A percentile compares a stretch with the other conserved stretches of the same genome.
phyloP scores from a whole-genome alignment of 2,888 invertebrate species.

The Dicyrtoma fusca region DNA sequence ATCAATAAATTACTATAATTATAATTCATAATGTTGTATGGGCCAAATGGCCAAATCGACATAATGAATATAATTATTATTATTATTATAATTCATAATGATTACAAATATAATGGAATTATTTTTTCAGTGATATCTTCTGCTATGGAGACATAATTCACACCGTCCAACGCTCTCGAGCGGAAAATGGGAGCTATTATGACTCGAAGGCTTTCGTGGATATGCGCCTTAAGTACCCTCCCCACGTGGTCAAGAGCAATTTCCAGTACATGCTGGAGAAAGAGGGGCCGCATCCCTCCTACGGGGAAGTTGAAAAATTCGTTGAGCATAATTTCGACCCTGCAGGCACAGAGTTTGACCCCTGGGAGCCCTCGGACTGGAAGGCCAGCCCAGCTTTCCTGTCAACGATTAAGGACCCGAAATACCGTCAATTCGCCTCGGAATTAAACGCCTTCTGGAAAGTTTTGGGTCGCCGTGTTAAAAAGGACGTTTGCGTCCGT shows the following conservation, averaged over 20 bases:
- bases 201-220: constrained; percentile 76
- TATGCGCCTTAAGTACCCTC: constrained; percentile 69
- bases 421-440: constrained; percentile 72
- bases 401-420: constrained; percentile 70
- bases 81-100: too few relatives aligned
- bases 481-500: constrained; percentile 69
- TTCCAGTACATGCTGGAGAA: constrained; percentile 66
- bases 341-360: constrained; percentile 45
- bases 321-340: constrained; percentile 22
- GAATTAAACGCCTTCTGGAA: constrained; percentile 63
- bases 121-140: constrained; percentile 75
- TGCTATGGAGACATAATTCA: constrained; percentile 75
- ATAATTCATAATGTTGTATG: too few relatives aligned
- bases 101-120: too few relatives aligned
- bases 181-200: too few relatives aligned
- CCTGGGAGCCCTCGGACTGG: constrained; percentile 74
- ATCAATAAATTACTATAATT: too few relatives aligned
- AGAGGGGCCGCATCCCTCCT: constrained; percentile 60
- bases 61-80: too few relatives aligned
- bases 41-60: too few relatives aligned
- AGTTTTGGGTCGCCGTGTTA: constrained; percentile 67
- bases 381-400: constrained; percentile 73
- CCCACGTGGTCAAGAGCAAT: constrained; percentile 65
- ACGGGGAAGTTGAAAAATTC: constrained; percentile 44
- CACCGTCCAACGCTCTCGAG: constrained; percentile 65